Conservation (phyloP, 2,797 vertebrate species). For the Sphenopsis melanotis region DNA sequence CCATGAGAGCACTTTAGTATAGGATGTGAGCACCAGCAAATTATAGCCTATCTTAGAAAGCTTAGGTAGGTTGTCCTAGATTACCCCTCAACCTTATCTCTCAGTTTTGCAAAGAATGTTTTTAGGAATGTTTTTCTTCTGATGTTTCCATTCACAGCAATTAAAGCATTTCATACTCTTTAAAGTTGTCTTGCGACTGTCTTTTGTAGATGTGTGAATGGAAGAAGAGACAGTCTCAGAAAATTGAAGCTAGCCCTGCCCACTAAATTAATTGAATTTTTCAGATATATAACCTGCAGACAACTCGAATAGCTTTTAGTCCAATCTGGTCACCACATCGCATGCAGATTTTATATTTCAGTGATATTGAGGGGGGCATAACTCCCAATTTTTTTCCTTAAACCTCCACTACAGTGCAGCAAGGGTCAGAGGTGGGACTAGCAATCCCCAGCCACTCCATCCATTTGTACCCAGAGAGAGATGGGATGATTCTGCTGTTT, state of each 20-base stretch:
- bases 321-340: not conserved
- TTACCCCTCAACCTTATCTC: not conserved
- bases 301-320: not conserved
- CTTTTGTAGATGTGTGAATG: not conserved
- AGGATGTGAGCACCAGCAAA: not conserved
- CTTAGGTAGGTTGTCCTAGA: not conserved
- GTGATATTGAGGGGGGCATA: fast-evolving
- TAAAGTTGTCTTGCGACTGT: not conserved
- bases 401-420: not conserved
- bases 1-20: not conserved
- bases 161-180: not conserved
- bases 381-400: not conserved
- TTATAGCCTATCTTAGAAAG: not conserved
- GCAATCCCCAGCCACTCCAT: not conserved
- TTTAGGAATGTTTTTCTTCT: not conserved
- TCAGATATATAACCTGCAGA: not conserved
- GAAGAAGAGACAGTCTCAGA: not conserved
- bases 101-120: not conserved
- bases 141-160: not conserved
- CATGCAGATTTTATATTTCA: not conserved
- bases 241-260: not conserved
- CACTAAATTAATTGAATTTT: not conserved
- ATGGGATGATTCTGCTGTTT: not conserved
- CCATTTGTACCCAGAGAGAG: not conserved
- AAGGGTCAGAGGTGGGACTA: not conserved